Evolutionary conservation across 2,113 vertebrate species (phyloP).

Genomic region (Antennarius striatus): DNA sequence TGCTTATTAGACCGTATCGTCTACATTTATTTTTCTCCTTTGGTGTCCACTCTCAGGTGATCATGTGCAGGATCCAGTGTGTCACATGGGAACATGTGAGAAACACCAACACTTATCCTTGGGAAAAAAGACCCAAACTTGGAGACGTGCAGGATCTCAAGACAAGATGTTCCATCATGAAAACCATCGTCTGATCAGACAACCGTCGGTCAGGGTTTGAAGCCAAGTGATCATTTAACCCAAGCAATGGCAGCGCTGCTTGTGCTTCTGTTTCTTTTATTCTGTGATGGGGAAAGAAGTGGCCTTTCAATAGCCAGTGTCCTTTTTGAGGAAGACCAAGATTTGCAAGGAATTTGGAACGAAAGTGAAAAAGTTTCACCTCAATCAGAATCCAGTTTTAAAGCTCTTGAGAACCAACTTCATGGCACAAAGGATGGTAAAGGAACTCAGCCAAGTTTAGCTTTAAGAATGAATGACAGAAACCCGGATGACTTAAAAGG

Average conservation of each 20-base stretch:
- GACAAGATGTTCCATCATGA: constrained; percentile 22
- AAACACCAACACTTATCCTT: constrained; percentile 23
- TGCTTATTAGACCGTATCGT: not conserved
- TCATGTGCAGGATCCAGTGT: constrained; percentile 24
- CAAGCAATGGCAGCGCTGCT: constrained; percentile 47
- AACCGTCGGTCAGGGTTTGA: constrained; percentile 10
- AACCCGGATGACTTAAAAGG: constrained; percentile 25
- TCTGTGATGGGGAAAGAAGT: constrained; percentile 37
- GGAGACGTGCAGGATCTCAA: constrained; percentile 19
- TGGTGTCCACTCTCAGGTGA: constrained; percentile 57
- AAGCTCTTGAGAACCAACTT: constrained; percentile 4
- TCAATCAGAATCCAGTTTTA: constrained; percentile 19
- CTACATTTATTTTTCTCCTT: not conserved
- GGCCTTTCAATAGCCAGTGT: constrained; percentile 22
- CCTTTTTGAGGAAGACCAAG: constrained; percentile 23
- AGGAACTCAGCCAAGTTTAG: constrained; percentile 16
- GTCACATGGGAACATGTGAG: constrained; percentile 12
- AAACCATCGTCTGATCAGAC: constrained; percentile 8
- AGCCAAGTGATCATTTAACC: constrained; percentile 2
- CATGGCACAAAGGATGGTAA: constrained; percentile 6
- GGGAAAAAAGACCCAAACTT: constrained; percentile 3
- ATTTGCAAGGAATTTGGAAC: constrained; percentile 19
- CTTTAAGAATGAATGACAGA: constrained; percentile 12
- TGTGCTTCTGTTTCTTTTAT: constrained; percentile 59
- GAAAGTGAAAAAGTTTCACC: constrained; percentile 31